Evolutionary conservation across 23 tunicate genomes (phyloP), one percentile per base, ranked within the genome.

Genomic region (Trididemnum nubilum): DNA sequence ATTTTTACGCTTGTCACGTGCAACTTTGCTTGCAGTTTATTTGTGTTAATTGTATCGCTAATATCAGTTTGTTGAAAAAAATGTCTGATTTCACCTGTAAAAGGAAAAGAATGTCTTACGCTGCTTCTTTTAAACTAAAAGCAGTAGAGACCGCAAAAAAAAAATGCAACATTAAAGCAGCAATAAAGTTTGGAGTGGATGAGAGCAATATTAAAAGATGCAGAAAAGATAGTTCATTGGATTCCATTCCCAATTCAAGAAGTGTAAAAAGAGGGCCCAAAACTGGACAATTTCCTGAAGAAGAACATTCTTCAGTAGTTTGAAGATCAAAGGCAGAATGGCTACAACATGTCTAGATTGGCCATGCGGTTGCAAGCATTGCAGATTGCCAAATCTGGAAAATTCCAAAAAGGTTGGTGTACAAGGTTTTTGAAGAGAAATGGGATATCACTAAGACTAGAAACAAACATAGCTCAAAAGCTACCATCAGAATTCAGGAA

Each of bases 151-250:
- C 79, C 24, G 79, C 79, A 37, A 27, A 73, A 39, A 26, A 49
- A 39, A 67, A 37, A 67, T 30, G 74, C 22, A 67, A 67, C 74
- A 12, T 67, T 67, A 38, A 67, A 67, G 74, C 74, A 67, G 74
- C 74, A 67, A 67, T 4, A 67, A 67, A 67, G 38, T 67, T 67
- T 67, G 79, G 79, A 73, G 79, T 73, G 79, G 79, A 73, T 28
- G 79, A 73, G 79, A 73, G 79, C 79, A 73, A 40, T 73, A 73
- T 73, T 73, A 40, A 33, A 73, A 73, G 79, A 49, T 73, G 79
- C 64, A 73, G 33, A 73, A 73, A 73, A 63, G 79, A 73, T 73
- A 73, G 79, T 39, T 36, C 61, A 38, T 73, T 73, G 79, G 61
- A 38, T 36, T 73, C 79, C 60, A 70, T 70, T 40, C 79, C 79